Conservation (phyloP, 2,888 invertebrate genomes). For the Melanchra persicariae region DNA sequence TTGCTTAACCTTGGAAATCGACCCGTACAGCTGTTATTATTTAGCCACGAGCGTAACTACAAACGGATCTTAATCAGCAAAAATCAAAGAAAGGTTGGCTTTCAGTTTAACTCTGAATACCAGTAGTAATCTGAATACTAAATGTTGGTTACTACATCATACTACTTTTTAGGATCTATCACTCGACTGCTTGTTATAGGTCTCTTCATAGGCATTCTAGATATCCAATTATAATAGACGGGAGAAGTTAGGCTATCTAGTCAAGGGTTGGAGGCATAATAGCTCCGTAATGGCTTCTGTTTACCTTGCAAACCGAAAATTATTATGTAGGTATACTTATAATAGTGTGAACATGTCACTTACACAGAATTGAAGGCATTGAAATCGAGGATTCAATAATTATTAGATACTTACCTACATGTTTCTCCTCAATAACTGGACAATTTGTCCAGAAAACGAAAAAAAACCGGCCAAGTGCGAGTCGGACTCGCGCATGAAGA, state of each 20-base stretch:
- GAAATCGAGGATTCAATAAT: neutral
- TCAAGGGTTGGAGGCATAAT: conserved; percentile 16
- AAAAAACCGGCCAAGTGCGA: too few species aligned
- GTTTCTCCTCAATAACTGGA: neutral
- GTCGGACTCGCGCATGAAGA: too few species aligned
- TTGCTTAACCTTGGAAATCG: too few species aligned
- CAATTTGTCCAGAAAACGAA: neutral
- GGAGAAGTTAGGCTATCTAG: neutral
- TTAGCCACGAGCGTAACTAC: too few species aligned
- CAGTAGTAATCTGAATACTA: too few species aligned
- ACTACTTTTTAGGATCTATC: neutral
- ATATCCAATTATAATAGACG: conserved; percentile 8
- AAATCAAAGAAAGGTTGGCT: too few species aligned
- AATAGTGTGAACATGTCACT: neutral
- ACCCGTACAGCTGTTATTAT: too few species aligned
- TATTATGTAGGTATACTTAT: neutral
- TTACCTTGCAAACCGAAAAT: neutral
- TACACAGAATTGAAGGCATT: neutral
- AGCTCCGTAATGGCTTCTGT: conserved; percentile 16
- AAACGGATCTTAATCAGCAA: too few species aligned
- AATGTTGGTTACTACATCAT: neutral
- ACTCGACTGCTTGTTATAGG: neutral
- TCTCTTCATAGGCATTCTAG: neutral
- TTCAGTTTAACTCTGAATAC: too few species aligned
- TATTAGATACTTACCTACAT: too few species aligned